Percentiles rank a stretch among this genome's conserved stretches.
phyloP scores from a whole-genome alignment of 2,888 invertebrate genomes.

The Stenolophus ochropezus region DNA sequence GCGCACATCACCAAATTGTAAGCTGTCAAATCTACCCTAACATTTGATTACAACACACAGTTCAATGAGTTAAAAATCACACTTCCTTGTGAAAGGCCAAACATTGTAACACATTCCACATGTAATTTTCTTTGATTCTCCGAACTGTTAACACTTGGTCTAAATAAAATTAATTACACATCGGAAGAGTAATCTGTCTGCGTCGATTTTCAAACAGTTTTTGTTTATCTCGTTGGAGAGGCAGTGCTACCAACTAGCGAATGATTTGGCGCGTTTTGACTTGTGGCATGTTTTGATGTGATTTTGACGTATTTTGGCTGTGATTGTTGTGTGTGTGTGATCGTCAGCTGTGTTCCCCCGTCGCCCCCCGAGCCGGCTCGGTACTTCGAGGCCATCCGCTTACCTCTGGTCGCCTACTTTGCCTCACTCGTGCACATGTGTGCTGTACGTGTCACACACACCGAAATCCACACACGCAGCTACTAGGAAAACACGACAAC shows the following conservation, averaged over 20 bases:
- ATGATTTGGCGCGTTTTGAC: background rate
- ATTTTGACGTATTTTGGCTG: background rate
- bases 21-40: too few species aligned
- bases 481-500: background rate
- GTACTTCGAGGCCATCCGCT: conserved; percentile 49
- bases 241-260: too few species aligned
- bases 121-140: background rate
- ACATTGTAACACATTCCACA: background rate
- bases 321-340: conserved; percentile 28
- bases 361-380: background rate
- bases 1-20: conserved; percentile 68
- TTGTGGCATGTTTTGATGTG: background rate
- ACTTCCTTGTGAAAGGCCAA: too few species aligned
- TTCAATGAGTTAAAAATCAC: too few species aligned
- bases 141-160: background rate
- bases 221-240: too few species aligned
- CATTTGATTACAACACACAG: too few species aligned
- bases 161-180: background rate
- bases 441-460: conserved; percentile 5
- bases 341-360: conserved; percentile 45
- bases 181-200: background rate
- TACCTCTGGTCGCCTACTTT: conserved; percentile 44
- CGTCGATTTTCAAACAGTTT: background rate
- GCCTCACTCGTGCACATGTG: conserved; percentile 6
- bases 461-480: background rate